phyloP scores from a whole-genome alignment of 2,113 vertebrate genomes.

The Grus americana region DNA sequence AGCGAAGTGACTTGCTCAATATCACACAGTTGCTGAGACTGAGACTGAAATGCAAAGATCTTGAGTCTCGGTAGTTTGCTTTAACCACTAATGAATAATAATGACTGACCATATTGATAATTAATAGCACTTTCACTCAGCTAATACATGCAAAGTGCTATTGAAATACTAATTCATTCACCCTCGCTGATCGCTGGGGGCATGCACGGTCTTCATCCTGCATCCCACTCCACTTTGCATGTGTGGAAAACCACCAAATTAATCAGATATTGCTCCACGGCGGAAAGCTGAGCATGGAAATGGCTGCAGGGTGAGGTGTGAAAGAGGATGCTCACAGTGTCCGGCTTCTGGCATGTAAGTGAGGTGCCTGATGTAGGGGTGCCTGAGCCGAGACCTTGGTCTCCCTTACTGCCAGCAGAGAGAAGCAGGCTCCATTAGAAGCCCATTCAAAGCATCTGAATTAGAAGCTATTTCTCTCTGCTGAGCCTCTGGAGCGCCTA shows the following conservation, averaged over 20 bases:
- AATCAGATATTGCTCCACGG: not conserved
- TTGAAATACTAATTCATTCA: not conserved
- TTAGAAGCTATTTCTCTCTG: not conserved
- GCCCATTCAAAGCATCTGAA: not conserved
- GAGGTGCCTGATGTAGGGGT: not conserved
- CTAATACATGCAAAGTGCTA: not conserved
- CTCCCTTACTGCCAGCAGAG: not conserved
- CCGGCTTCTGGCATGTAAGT: not conserved
- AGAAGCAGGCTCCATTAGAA: not conserved
- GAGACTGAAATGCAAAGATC: not conserved
- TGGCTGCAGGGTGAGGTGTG: not conserved
- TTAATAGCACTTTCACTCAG: not conserved
- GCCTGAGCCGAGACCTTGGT: not conserved
- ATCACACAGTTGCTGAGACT: not conserved
- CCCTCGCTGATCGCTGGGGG: not conserved
- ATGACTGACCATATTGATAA: constrained; percentile 6
- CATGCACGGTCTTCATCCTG: not conserved
- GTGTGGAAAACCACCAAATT: not conserved
- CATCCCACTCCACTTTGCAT: not conserved
- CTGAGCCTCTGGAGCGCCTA: not conserved
- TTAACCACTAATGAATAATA: constrained; percentile 31
- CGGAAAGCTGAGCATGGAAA: not conserved
- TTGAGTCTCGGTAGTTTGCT: not conserved
- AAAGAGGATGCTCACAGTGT: not conserved
- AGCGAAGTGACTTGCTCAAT: not conserved